These are phyloP conservation scores for Glaucidium brasilianum DNA, from an alignment of 2,113 vertebrate genomes.

Conservation along the genomic window DNA sequence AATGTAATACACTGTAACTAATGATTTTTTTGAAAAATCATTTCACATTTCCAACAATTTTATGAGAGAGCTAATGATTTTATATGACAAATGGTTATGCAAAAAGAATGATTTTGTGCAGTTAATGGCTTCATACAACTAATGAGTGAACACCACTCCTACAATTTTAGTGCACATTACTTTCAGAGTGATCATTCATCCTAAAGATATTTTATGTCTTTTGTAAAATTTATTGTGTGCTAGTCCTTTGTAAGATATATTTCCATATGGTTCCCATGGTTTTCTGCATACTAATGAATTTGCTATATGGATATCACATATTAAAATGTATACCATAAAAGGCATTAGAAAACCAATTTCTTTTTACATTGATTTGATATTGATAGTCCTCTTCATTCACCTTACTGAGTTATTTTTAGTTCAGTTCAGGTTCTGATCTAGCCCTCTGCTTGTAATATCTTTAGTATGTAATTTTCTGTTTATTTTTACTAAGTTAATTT, in stretches of 20 bases:
- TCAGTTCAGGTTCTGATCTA: neutral
- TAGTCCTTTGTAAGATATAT: conserved; percentile 44
- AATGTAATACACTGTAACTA: conserved; percentile 61
- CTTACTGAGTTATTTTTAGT: neutral
- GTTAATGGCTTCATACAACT: conserved; percentile 59
- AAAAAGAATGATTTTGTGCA: conserved; percentile 52
- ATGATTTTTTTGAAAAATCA: conserved; percentile 60
- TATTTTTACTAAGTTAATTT: neutral
- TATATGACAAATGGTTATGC: conserved; percentile 61
- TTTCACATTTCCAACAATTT: conserved; percentile 68
- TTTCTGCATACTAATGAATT: conserved; percentile 48
- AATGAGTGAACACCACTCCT: conserved; percentile 57
- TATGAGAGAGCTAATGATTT: conserved; percentile 67
- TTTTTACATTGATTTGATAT: neutral
- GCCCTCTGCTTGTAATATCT: neutral
- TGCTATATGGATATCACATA: neutral
- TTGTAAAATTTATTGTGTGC: conserved; percentile 38
- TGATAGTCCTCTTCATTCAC: neutral
- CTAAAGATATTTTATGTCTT: conserved; percentile 60
- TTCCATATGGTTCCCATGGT: conserved; percentile 25
- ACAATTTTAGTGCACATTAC: conserved; percentile 54
- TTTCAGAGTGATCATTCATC: conserved; percentile 40
- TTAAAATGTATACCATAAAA: conserved; percentile 1
- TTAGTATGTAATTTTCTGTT: neutral
- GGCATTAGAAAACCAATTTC: neutral